These are phyloP conservation scores for Latrodectus geometricus DNA, from an alignment of 1,140 invertebrate genomes.

Conservation along the genomic window DNA sequence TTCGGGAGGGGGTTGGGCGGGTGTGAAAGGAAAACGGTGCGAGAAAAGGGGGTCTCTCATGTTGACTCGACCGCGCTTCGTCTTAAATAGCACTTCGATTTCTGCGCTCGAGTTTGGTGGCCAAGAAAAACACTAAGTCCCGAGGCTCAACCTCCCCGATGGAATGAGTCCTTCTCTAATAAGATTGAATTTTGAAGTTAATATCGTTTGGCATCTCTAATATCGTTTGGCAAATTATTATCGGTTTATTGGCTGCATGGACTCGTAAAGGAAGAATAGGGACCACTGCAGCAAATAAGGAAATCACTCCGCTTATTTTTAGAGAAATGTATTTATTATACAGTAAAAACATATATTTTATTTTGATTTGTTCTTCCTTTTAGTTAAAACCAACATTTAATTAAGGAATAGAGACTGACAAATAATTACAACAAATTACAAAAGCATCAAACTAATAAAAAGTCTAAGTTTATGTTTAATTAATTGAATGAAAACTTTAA, in stretches of 20 bases:
- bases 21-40: not conserved
- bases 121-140: constrained; percentile 31
- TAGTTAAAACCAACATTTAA: too few relatives aligned
- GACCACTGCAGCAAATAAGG: too few relatives aligned
- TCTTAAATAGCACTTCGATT: constrained; percentile 60
- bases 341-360: too few relatives aligned
- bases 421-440: too few relatives aligned
- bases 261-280: too few relatives aligned
- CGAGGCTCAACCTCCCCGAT: not conserved
- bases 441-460: too few relatives aligned
- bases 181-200: constrained; percentile 39
- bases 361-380: too few relatives aligned
- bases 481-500: too few relatives aligned
- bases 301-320: too few relatives aligned
- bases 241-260: not conserved
- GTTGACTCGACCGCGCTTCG: constrained; percentile 39
- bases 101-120: constrained; percentile 12
- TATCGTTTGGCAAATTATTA: not conserved
- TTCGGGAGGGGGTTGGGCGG: not conserved
- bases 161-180: constrained; percentile 7
- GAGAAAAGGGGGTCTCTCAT: not conserved
- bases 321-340: too few relatives aligned
- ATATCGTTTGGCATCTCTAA: not conserved
- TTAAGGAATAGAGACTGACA: too few relatives aligned
- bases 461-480: too few relatives aligned